These are phyloP conservation scores for Nebria brevicollis DNA, from an alignment of 2,888 invertebrate genomes.

Conservation along the genomic window DNA sequence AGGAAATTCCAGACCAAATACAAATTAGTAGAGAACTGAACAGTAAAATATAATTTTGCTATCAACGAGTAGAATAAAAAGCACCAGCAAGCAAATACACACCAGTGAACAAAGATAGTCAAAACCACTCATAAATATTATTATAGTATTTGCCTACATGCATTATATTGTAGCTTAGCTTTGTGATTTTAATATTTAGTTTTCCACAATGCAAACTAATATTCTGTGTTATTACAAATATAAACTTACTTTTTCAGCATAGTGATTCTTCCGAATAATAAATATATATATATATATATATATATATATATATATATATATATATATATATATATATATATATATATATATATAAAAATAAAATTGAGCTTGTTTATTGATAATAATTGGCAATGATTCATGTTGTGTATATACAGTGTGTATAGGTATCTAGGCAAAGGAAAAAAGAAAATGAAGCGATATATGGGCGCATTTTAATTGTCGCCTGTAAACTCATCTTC, in stretches of 20 bases:
- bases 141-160: no score
- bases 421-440: neutral
- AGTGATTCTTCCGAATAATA: no score
- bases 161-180: no score
- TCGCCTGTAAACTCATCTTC: neutral
- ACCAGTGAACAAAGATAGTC: neutral
- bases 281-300: no score
- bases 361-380: neutral
- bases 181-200: no score
- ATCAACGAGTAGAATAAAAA: neutral
- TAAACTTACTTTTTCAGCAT: no score
- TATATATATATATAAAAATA: neutral
- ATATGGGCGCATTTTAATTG: conserved; percentile 5
- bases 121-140: no score
- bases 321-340: no score
- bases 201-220: no score
- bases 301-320: no score
- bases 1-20: neutral
- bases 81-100: neutral
- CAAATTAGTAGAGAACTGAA: neutral
- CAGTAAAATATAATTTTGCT: neutral
- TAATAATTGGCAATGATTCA: conserved; percentile 29
- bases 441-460: conserved; percentile 10
- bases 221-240: no score
- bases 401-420: neutral